Percentiles rank a stretch among this genome's conserved stretches.
Conservation (phyloP, 2,888 invertebrate genomes). For the Oscheius sp. region DNA sequence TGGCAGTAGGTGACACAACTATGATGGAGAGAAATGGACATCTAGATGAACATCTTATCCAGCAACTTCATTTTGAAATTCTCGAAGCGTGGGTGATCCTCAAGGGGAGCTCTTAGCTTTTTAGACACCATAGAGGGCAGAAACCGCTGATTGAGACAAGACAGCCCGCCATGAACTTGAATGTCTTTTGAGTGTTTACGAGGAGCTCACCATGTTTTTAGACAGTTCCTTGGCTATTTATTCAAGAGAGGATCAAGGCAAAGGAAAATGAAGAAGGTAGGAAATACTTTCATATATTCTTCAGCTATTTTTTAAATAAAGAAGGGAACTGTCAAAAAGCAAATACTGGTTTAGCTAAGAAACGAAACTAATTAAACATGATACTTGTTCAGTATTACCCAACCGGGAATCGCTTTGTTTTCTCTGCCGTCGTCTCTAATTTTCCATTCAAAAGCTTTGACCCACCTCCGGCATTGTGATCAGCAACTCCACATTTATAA, state of each 20-base stretch:
- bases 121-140: neutral
- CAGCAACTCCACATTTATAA: conserved; percentile 6
- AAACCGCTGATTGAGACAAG: conserved; percentile 10
- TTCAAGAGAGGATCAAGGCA: neutral
- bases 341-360: too few relatives aligned
- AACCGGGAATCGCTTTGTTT: neutral
- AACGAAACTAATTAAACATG: too few relatives aligned
- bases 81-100: neutral
- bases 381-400: too few relatives aligned
- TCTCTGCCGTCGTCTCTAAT: neutral
- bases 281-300: too few relatives aligned
- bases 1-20: neutral
- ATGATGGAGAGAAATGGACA: neutral
- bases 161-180: neutral
- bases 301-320: too few relatives aligned
- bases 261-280: too few relatives aligned
- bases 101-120: neutral
- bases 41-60: neutral
- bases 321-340: too few relatives aligned
- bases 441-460: neutral
- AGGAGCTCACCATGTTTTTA: neutral
- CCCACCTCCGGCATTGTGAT: conserved; percentile 26
- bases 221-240: too few relatives aligned
- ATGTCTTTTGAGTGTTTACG: neutral
- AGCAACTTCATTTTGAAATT: neutral